Base-by-base conservation (phyloP, 2,797 vertebrate species). In the Hippoglossus hippoglossus region DNA sequence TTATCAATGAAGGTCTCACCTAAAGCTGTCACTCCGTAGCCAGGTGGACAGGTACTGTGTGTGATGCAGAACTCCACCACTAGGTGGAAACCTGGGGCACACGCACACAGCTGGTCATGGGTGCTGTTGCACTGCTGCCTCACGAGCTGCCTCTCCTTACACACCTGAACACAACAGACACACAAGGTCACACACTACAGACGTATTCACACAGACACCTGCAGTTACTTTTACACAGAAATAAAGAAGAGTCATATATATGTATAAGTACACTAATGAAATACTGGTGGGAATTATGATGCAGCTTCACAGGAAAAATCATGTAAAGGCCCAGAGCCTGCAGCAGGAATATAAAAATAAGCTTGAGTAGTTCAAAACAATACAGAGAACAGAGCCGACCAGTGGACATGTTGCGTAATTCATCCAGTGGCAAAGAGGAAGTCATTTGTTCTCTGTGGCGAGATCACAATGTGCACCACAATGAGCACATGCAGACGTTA, bases 31-130 rank as follows among this genome's bases (percentile, higher is more conserved):
- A 95, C 95, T 0, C 97, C 97, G 0, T 73, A 93, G 0, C 97
- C 97, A 0, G 95, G 94, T 1, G 91, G 92, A 46, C 98, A 99
- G 84, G 93, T 75, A 0, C 87, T 94, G 91, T 99, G 97, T 81
- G 91, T 93, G 61, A 97, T 70, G 78, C 98, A 99, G 80, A 99
- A 99, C 91, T 99, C 98, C 0, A 99, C 89, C 75, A 96, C 94
- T 49, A 99, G 94, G 84, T 97, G 95, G 67, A 95, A 94, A 3
- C 98, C 98, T 36, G 93, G 87, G 0, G 90, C 49, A 5, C 98
- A 99, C 74, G 97, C 95, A 21, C 98, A 99, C 75, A 96, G 22
- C 0, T 96, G 96, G 84, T 97, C 96, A 36, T 96, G 96, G 0
- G 96, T 99, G 75, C 94, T 91, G 76, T 92, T 97, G 81, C 98